Evolutionary conservation across 1,140 invertebrate genomes (phyloP).

Genomic region (Drosophila bocqueti): DNA sequence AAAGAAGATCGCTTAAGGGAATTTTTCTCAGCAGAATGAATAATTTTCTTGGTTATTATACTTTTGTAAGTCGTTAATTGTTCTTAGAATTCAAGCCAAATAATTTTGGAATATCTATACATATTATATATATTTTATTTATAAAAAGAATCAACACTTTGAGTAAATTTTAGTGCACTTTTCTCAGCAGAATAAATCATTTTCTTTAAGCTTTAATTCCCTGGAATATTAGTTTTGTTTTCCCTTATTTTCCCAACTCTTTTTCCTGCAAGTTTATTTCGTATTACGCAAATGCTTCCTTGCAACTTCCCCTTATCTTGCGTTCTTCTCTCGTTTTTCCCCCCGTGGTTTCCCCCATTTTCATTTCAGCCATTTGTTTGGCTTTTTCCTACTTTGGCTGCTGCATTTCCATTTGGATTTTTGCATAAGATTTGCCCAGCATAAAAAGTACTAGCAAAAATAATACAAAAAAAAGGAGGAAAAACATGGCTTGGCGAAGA

Average conservation of each 20-base stretch:
- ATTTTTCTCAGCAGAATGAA: background rate
- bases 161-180: background rate
- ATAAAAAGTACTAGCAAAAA: constrained; percentile 16
- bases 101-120: background rate
- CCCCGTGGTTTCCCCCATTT: constrained; percentile 7
- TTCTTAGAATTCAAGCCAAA: too few relatives aligned
- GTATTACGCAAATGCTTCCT: constrained; percentile 31
- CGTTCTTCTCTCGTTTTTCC: background rate
- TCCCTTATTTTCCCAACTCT: background rate
- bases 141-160: background rate
- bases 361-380: constrained; percentile 38
- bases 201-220: background rate
- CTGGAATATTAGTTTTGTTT: background rate
- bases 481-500: constrained; percentile 26
- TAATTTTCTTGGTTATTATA: background rate
- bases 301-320: constrained; percentile 20
- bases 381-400: constrained; percentile 34
- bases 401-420: constrained; percentile 74
- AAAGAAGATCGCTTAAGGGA: background rate
- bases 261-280: constrained; percentile 13
- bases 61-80: background rate
- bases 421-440: constrained; percentile 71
- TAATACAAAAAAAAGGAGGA: background rate
- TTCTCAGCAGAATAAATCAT: background rate
- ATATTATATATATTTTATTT: background rate